Evolutionary conservation across 2,113 vertebrate species (phyloP).

Genomic region (Lynx canadensis): DNA sequence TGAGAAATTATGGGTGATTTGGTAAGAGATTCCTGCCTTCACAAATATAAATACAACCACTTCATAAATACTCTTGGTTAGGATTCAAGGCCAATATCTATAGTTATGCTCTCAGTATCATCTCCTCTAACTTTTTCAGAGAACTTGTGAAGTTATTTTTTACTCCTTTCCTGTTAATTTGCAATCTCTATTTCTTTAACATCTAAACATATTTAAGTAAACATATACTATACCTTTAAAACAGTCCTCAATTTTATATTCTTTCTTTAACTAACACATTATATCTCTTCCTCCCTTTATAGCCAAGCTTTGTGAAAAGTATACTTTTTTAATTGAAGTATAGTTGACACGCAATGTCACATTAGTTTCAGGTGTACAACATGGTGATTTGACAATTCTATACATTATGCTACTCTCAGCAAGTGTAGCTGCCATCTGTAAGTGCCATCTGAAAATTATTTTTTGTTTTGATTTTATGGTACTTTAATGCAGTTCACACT

Average conservation of each 20-base stretch:
- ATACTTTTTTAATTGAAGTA: neutral
- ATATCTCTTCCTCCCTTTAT: neutral
- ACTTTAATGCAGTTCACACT: neutral
- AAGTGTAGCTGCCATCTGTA: neutral
- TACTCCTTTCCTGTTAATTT: neutral
- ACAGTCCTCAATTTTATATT: neutral
- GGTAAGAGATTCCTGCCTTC: neutral
- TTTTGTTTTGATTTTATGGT: neutral
- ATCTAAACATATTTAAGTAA: neutral
- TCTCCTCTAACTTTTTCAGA: neutral
- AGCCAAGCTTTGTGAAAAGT: neutral
- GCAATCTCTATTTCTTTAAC: neutral
- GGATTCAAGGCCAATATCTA: neutral
- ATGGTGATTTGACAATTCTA: neutral
- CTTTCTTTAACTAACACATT: neutral
- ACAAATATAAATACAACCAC: neutral
- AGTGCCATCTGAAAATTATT: neutral
- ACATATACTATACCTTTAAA: neutral
- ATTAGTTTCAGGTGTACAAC: neutral
- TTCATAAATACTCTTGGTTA: neutral
- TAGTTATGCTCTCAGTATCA: neutral
- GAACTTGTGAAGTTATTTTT: neutral
- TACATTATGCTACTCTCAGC: neutral
- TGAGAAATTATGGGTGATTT: conserved; percentile 2
- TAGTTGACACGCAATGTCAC: neutral